Base-by-base conservation (phyloP, 2,888 invertebrate genomes). In the Punctoribates punctum region DNA sequence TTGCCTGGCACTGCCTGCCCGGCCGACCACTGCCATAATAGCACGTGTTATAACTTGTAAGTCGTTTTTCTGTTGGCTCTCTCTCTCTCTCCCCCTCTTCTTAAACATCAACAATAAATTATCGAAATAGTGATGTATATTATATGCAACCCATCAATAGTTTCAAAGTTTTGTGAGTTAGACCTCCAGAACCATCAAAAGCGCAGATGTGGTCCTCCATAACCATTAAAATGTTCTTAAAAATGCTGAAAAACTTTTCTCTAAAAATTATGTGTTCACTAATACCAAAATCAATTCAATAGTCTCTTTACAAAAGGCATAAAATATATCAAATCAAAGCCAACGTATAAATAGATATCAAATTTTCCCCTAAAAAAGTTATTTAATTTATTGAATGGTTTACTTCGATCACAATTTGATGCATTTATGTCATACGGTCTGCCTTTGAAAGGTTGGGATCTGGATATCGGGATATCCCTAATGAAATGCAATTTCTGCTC, bases 61-160 rank as follows among this genome's bases (percentile, higher is more conserved):
- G 70, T 70, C 62, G 62, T 65, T 65, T 54, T 70, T 13, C 38
- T n/a, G 9, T 25, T 62, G 25, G 23, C 62, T 62, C 62, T 62
- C 62, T 62, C 29, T 62, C 29, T 67, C 38, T 25, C 25, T 23
- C 38, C 70, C 70, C 46, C 70, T 46, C 23, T 42, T 11, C 70
- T 70, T 70, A 70, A 70, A 70, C 70, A 70, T 70, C 70, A 70
- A 70, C 70, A 70, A 70, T 70, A 70, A 70, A 70, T 70, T 70
- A 70, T 70, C 70, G 70, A 70, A 70, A 46, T 62, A 62, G 62
- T 62, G 62, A 62, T 70, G 70, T 70, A 70, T 70, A 70, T 70
- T 70, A 70, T 67, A 67, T 70, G 42, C 70, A 34, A 70, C 38
- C 42, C 70, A 70, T 70, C 70, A 70, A 70, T 70, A 70, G 70